Conservation (phyloP, 2,797 vertebrate genomes). For the Novumbra hubbsi region DNA sequence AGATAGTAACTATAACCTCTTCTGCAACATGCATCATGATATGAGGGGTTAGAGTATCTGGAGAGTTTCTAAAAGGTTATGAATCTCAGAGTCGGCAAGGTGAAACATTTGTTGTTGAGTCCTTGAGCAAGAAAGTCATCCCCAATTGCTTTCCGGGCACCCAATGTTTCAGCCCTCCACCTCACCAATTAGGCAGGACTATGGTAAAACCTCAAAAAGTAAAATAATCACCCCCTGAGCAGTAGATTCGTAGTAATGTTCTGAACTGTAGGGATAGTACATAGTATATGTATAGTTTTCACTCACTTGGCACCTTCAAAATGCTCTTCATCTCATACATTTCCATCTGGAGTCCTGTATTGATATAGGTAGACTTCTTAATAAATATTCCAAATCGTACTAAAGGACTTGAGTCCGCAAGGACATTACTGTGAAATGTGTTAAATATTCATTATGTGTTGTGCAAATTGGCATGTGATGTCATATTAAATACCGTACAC, state of each 20-base stretch:
- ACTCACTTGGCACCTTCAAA: slow-evolving; percentile 64
- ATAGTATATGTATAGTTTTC: too few relatives aligned
- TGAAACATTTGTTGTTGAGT: too few relatives aligned
- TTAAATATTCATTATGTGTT: neutral
- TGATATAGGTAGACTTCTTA: neutral
- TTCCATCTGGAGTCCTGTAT: neutral
- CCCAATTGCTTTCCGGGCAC: too few relatives aligned
- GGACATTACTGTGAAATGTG: neutral
- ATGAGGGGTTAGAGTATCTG: too few relatives aligned
- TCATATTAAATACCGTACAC: neutral
- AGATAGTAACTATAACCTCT: neutral
- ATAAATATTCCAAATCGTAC: neutral
- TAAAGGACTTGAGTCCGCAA: neutral
- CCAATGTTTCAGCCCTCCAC: too few relatives aligned
- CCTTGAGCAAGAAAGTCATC: too few relatives aligned
- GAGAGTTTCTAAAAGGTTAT: too few relatives aligned
- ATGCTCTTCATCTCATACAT: slow-evolving; percentile 66
- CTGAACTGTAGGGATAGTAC: too few relatives aligned
- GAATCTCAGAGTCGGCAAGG: too few relatives aligned
- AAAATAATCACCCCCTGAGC: too few relatives aligned
- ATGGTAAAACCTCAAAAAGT: neutral
- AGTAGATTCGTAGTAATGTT: too few relatives aligned
- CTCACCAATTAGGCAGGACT: too few relatives aligned
- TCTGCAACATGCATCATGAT: neutral
- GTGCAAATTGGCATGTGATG: neutral